Base-by-base conservation (phyloP, 1,140 invertebrate species). In the Cherax destructor region DNA sequence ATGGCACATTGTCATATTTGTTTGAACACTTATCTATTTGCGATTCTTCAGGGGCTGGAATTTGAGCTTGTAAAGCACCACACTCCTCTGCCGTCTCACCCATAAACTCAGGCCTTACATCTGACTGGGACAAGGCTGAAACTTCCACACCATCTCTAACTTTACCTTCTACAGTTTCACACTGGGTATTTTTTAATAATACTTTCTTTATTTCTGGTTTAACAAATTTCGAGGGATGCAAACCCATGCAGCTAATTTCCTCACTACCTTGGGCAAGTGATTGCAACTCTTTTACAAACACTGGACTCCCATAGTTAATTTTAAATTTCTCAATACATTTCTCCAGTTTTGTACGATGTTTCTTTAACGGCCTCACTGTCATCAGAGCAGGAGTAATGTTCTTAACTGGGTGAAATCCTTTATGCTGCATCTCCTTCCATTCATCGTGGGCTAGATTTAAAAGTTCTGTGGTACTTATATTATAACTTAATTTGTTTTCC, bases 71-170 rank as follows among this genome's bases (percentile, higher is more conserved):
- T 16, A 65, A 74, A n/a, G 65, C 87, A 30, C 87, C 78, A 56
- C 69, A 59, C 52, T 76, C 78, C 24, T 89, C 87, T 24, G 79
- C 77, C 0, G 87, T 89, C 52, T 89, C 65, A 24, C 87, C 87
- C 61, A 56, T 89, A 56, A 83, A 69, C 52, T 80, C 69, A 21
- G 50, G 50, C 76, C 10, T 69, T 21, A 11, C 41, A 50, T 50
- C 50, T 3, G n/a, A 21, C 18, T 30, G n/a, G n/a, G 11, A 9
- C 30, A n/a, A 30, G 24, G n/a, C 6, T 4, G 69, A 74, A 74
- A 74, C 69, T 5, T 30, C 24, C 69, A 74, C 69, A 9, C 30
- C 11, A 74, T 30, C 24, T 30, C 69, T 6, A 24, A 30, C 24
- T 30, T n/a, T n/a, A 74, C 6, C 24, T 10, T 74, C 30, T 10